A percentile compares a stretch with the other conserved stretches of the same genome.
These are phyloP conservation scores for Chelon auratus DNA, from an alignment of 2,797 vertebrate species.

Conservation along the genomic window DNA sequence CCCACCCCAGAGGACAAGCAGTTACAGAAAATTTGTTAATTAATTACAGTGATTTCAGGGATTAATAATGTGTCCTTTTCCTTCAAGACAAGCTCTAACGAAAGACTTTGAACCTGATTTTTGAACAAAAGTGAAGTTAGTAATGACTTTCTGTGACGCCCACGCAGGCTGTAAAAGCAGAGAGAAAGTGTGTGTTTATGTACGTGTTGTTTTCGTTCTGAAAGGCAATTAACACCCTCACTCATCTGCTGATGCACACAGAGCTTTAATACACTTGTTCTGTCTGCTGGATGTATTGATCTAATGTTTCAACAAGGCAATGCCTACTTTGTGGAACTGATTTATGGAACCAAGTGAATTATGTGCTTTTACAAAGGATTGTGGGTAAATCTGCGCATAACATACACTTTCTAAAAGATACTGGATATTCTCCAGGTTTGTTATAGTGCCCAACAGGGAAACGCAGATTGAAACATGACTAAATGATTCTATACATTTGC, in stretches of 20 bases:
- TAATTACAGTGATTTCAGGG: neutral
- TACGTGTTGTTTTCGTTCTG: conserved; percentile 19
- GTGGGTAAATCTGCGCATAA: neutral
- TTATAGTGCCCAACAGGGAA: too few species aligned
- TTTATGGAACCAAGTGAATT: conserved; percentile 18
- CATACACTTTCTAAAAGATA: neutral
- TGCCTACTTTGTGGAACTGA: conserved; percentile 37
- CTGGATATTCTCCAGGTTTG: neutral
- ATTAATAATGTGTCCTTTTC: too few species aligned
- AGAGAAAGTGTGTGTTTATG: conserved; percentile 8
- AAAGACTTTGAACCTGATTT: neutral
- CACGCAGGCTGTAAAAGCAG: conserved; percentile 24
- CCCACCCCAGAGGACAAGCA: too few species aligned
- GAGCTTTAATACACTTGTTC: neutral
- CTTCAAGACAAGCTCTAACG: conserved; percentile 1
- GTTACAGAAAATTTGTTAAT: neutral
- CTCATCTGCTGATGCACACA: conserved; percentile 4
- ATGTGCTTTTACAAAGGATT: neutral
- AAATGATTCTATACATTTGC: too few species aligned
- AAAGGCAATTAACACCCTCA: conserved; percentile 32
- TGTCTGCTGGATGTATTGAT: conserved; percentile 43
- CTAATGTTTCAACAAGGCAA: conserved; percentile 17
- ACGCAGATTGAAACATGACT: too few species aligned
- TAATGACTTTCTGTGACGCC: conserved; percentile 31
- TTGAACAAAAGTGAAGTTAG: conserved; percentile 23